Evolutionary conservation across 2,888 invertebrate species (phyloP).

Genomic region (Leptinotarsa haldemani): DNA sequence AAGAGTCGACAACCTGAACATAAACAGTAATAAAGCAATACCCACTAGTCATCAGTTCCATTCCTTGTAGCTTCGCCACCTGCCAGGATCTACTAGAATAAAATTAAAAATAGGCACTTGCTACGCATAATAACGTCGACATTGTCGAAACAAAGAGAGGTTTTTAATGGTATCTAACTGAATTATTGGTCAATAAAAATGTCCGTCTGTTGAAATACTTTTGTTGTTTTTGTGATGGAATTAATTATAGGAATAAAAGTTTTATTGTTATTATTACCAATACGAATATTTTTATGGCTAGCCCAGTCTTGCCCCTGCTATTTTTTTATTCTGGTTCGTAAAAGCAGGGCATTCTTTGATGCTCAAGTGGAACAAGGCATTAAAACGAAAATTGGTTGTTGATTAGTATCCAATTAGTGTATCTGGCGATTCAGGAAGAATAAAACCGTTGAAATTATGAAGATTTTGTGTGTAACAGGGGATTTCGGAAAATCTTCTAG

Average conservation of each 20-base stretch:
- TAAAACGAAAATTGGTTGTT: neutral
- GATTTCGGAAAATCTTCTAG: too few species aligned
- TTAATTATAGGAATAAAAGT: conserved; percentile 49
- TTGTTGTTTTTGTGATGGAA: conserved; percentile 48
- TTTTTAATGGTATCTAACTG: conserved; percentile 48
- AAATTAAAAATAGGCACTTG: conserved; percentile 50
- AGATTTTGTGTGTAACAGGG: neutral
- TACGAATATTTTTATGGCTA: conserved; percentile 39
- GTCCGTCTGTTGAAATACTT: conserved; percentile 50
- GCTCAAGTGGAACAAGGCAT: neutral
- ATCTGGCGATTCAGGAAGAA: neutral
- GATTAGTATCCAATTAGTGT: conserved; percentile 1
- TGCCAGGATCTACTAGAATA: conserved; percentile 44
- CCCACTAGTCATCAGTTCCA: conserved; percentile 13
- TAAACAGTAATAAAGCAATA: conserved; percentile 4
- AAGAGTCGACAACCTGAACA: neutral
- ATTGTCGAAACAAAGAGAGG: conserved; percentile 41
- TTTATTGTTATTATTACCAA: conserved; percentile 42
- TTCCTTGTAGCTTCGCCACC: conserved; percentile 38
- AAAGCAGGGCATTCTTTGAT: conserved; percentile 4
- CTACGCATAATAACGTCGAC: conserved; percentile 41
- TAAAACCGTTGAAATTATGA: neutral
- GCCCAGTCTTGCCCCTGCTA: conserved; percentile 33
- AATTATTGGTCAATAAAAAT: conserved; percentile 52
- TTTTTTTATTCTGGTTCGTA: conserved; percentile 9